A percentile compares a stretch with the other conserved stretches of the same genome.
phyloP scores from a whole-genome alignment of 2,797 vertebrate species.

The Telmatherina bonti region DNA sequence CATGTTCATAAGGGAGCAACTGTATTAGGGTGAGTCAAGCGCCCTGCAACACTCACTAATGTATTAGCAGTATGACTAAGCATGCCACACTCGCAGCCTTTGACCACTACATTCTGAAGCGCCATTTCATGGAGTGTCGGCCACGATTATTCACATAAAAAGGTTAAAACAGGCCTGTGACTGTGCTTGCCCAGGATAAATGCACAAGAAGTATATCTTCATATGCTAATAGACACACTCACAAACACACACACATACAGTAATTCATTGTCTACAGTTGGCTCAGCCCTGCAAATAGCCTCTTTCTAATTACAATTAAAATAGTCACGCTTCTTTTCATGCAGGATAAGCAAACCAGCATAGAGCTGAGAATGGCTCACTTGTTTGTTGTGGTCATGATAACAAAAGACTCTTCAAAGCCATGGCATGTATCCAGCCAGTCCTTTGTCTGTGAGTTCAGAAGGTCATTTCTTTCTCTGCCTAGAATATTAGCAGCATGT shows the following conservation, averaged over 20 bases:
- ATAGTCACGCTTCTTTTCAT: slow-evolving; percentile 75
- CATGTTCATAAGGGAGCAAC: slow-evolving; percentile 51
- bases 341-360: slow-evolving; percentile 54
- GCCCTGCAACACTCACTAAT: slow-evolving; percentile 44
- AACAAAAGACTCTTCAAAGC: slow-evolving; percentile 63
- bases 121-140: slow-evolving; percentile 52
- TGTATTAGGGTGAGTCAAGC: slow-evolving; percentile 54
- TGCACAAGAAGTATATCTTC: slow-evolving; percentile 35
- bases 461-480: slow-evolving; percentile 26
- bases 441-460: slow-evolving; percentile 43
- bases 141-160: slow-evolving; percentile 56
- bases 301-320: slow-evolving; percentile 78
- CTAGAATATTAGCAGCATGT: slow-evolving; percentile 37
- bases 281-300: slow-evolving; percentile 60
- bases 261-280: slow-evolving; percentile 35
- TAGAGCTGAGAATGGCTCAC: slow-evolving; percentile 68
- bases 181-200: slow-evolving; percentile 37
- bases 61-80: slow-evolving; percentile 58
- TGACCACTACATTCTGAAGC: slow-evolving; percentile 51
- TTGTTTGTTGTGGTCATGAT: slow-evolving; percentile 73
- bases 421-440: slow-evolving; percentile 38
- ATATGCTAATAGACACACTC: slow-evolving; percentile 37
- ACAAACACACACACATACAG: slow-evolving; percentile 10
- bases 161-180: slow-evolving; percentile 43
- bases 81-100: slow-evolving; percentile 44